These are phyloP conservation scores for Merluccius polli DNA, from an alignment of 2,797 vertebrate species.

Conservation along the genomic window DNA sequence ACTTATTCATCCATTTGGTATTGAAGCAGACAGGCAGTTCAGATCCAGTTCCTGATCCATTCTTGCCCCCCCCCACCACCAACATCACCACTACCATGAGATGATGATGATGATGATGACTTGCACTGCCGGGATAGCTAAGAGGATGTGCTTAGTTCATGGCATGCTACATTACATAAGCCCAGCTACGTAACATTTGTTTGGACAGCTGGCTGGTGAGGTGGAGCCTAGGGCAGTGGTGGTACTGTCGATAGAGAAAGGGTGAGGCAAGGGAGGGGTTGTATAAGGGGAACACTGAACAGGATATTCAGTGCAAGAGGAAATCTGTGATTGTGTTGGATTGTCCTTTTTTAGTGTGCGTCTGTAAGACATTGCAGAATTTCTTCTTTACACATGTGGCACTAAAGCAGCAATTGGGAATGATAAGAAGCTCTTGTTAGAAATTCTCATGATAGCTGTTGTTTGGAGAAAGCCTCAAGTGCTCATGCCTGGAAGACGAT, in stretches of 20 bases:
- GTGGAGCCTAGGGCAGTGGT: constrained; percentile 39
- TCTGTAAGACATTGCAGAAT: neutral
- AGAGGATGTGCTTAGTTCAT: constrained; percentile 51
- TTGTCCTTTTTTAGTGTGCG: neutral
- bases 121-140: constrained; percentile 31
- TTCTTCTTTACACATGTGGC: neutral
- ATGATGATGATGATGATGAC: constrained; percentile 15
- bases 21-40: constrained; percentile 8
- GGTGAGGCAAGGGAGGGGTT: constrained; percentile 4
- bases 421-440: neutral
- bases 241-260: constrained; percentile 24
- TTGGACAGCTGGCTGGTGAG: constrained; percentile 69
- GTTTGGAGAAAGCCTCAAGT: neutral
- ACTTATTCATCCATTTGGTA: neutral
- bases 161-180: constrained; percentile 67
- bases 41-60: constrained; percentile 12
- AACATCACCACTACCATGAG: too few species aligned
- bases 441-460: neutral
- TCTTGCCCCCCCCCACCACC: neutral
- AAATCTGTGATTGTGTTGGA: neutral
- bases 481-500: neutral
- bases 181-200: constrained; percentile 60
- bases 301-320: neutral
- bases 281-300: neutral
- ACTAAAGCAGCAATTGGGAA: neutral